phyloP scores from a whole-genome alignment of 2,888 invertebrate species.

The Zhengitettix transpicula region DNA sequence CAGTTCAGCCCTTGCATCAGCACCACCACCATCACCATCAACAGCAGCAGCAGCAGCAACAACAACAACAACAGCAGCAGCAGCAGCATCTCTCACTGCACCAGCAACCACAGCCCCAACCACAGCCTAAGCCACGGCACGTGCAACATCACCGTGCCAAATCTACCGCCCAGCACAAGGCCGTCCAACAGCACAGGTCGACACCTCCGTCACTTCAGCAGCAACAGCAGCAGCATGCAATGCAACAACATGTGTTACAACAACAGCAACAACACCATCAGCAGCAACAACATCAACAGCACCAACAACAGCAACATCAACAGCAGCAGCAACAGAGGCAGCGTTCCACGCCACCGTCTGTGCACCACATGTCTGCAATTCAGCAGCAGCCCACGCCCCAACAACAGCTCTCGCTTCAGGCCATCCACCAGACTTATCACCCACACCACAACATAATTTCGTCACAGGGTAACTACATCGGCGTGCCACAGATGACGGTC shows the following conservation, averaged over 20 bases:
- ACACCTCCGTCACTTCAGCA: slow-evolving; percentile 13
- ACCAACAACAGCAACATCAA: slow-evolving; percentile 19
- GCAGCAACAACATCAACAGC: slow-evolving; percentile 19
- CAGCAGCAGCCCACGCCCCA: slow-evolving; percentile 16
- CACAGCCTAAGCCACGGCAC: slow-evolving; percentile 14
- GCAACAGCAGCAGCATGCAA: slow-evolving; percentile 8
- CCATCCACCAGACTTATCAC: slow-evolving; percentile 21
- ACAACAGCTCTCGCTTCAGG: slow-evolving; percentile 18
- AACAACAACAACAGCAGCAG: slow-evolving; percentile 22
- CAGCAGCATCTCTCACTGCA: slow-evolving; percentile 20
- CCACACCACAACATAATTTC: slow-evolving; percentile 13
- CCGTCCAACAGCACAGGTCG: slow-evolving; percentile 16
- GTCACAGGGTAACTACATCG: slow-evolving; percentile 31
- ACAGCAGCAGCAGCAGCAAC: slow-evolving; percentile 6
- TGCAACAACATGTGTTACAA: slow-evolving; percentile 17
- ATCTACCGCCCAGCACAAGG: slow-evolving; percentile 3
- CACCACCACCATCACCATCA: slow-evolving; percentile 19
- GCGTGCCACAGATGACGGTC: slow-evolving; percentile 35
- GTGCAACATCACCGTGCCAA: slow-evolving; percentile 12
- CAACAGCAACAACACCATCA: slow-evolving; percentile 17
- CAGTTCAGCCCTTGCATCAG: slow-evolving; percentile 18
- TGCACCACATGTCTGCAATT: slow-evolving; percentile 16
- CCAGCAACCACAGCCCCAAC: slow-evolving; percentile 24
- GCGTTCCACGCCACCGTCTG: slow-evolving; percentile 24
- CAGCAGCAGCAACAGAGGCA: slow-evolving; percentile 21